Conservation (phyloP, 2,113 vertebrate species). For the Hucho hucho region DNA sequence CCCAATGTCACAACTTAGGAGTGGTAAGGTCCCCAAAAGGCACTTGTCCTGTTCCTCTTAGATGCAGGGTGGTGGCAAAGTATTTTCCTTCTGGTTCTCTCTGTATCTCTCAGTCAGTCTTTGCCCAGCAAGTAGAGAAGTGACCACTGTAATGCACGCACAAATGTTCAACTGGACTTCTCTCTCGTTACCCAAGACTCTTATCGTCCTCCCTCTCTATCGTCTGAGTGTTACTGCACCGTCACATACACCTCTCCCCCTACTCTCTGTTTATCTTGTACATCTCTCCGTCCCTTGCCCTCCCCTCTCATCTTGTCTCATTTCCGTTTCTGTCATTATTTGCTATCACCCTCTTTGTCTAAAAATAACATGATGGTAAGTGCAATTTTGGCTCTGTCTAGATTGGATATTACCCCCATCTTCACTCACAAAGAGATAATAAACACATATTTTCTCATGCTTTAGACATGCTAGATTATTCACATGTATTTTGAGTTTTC, state of each 20-base stretch:
- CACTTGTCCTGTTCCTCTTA: neutral
- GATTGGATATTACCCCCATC: conserved; percentile 26
- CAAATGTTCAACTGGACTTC: conserved; percentile 44
- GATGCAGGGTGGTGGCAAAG: neutral
- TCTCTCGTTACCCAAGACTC: conserved; percentile 31
- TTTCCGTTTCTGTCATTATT: conserved; percentile 56
- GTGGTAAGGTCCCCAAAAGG: neutral
- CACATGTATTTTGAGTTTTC: too few relatives aligned
- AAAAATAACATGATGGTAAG: conserved; percentile 69
- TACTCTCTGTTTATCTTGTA: conserved; percentile 54
- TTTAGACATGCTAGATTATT: too few relatives aligned
- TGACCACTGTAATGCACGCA: conserved; percentile 24
- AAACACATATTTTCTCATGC: too few relatives aligned
- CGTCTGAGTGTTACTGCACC: conserved; percentile 3
- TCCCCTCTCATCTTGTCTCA: conserved; percentile 56
- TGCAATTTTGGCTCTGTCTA: conserved; percentile 53
- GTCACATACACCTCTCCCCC: conserved; percentile 36
- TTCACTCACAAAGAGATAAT: too few relatives aligned
- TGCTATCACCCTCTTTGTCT: conserved; percentile 48
- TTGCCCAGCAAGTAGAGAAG: conserved; percentile 2
- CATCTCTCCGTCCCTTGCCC: conserved; percentile 40
- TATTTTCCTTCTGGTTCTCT: conserved; percentile 3
- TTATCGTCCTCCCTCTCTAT: conserved; percentile 31
- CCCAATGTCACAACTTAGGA: conserved; percentile 27
- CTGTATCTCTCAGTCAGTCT: conserved; percentile 9